Conservation (phyloP, 2,797 vertebrate species). For the Centropyge bicolor region DNA sequence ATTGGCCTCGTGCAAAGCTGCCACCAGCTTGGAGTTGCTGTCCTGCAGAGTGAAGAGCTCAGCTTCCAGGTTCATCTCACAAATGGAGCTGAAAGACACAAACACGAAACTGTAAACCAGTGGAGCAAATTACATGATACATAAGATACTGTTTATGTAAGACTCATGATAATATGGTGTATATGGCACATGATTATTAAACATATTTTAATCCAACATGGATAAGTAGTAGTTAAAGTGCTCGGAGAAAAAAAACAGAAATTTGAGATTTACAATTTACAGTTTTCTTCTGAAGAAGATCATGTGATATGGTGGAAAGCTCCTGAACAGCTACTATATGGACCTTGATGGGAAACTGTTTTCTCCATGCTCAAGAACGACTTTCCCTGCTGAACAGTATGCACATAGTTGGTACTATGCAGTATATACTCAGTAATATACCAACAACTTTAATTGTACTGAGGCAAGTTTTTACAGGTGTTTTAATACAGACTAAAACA, state of each 20-base stretch:
- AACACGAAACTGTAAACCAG: constrained; percentile 8
- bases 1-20: constrained; percentile 94
- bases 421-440: background rate
- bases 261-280: too few relatives aligned
- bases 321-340: background rate
- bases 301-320: background rate
- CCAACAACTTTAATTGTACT: background rate
- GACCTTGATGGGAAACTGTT: background rate
- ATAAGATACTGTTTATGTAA: background rate
- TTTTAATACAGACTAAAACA: background rate
- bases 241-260: background rate
- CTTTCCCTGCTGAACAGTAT: too few relatives aligned
- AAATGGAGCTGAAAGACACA: constrained; percentile 89
- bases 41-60: constrained; percentile 98
- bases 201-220: background rate
- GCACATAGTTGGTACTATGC: too few relatives aligned
- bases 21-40: constrained; percentile 94
- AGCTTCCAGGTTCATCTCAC: constrained; percentile 96
- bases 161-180: background rate
- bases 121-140: background rate
- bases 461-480: too few relatives aligned
- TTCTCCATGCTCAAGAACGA: background rate
- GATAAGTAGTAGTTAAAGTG: too few relatives aligned
- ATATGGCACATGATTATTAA: background rate
- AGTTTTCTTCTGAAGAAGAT: background rate